Base-by-base conservation (phyloP, 1,140 invertebrate species). In the Drosophila eugracilis region DNA sequence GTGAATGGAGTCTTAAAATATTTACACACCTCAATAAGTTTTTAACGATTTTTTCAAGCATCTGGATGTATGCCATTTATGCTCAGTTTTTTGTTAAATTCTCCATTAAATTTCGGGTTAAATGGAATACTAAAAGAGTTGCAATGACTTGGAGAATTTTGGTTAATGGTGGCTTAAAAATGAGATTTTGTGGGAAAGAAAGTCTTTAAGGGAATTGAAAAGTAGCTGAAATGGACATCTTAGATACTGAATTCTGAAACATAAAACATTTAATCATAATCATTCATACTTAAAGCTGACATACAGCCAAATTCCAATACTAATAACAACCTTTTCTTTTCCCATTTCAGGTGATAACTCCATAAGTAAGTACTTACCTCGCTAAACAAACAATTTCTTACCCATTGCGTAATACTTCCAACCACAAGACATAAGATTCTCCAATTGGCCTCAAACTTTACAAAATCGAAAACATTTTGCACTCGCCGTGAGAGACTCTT, bases 261-360 rank as follows among this genome's bases (percentile, higher is more conserved):
- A n/a, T n/a, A n/a, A n/a, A n/a, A n/a, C n/a, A n/a, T n/a, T n/a
- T n/a, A n/a, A n/a, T n/a, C n/a, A n/a, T n/a, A n/a, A n/a, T n/a
- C n/a, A n/a, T n/a, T n/a, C n/a, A n/a, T n/a, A n/a, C n/a, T n/a
- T n/a, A n/a, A n/a, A n/a, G n/a, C n/a, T n/a, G n/a, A n/a, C n/a
- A n/a, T n/a, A n/a, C n/a, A n/a, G n/a, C n/a, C n/a, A n/a, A n/a
- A n/a, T n/a, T n/a, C n/a, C n/a, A n/a, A n/a, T n/a, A n/a, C n/a
- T 45, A 30, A 54, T 28, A 17, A 6, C 28, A 44, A 15, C 12
- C 2, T 15, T 42, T 41, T 67, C 30, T 52, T 10, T 48, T 45
- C 44, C 72, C 7, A 19, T 81, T 91, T n/a, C 86, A 91, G 90
- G 79, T 89, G 90, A 91, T 75, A 91, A 84, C 52, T 90, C 90